Conservation (phyloP, 2,888 invertebrate genomes). For the Scrobipalpa atriplicella region DNA sequence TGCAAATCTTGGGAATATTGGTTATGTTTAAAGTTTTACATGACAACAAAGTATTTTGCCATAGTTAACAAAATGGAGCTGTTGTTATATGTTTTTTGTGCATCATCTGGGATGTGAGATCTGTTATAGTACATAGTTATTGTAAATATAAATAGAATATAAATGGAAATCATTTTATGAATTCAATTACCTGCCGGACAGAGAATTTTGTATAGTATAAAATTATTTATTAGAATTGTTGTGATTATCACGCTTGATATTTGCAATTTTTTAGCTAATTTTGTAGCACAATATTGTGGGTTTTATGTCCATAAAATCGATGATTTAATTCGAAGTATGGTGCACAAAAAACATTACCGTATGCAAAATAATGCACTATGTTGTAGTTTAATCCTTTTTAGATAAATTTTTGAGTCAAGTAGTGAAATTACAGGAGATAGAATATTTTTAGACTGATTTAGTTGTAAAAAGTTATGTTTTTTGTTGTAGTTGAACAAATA, state of each 20-base stretch:
- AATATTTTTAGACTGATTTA: conserved; percentile 83
- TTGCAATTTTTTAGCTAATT: too few relatives aligned
- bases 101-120: background rate
- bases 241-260: too few relatives aligned
- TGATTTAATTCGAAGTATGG: background rate
- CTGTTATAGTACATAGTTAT: too few relatives aligned
- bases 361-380: conserved; percentile 43
- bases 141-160: too few relatives aligned
- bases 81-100: conserved; percentile 9
- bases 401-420: conserved; percentile 71
- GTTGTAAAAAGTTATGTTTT: conserved; percentile 80
- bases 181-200: background rate
- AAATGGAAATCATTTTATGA: too few relatives aligned
- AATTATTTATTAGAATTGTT: background rate
- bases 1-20: conserved; percentile 67
- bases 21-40: conserved; percentile 44
- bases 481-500: conserved; percentile 82
- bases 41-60: conserved; percentile 24
- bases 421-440: conserved; percentile 70
- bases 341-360: conserved; percentile 19
- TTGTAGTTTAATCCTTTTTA: conserved; percentile 63
- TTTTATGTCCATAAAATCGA: background rate
- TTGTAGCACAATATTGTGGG: background rate
- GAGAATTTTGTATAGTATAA: conserved; percentile 2
- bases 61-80: conserved; percentile 35